Percentiles rank a stretch among this genome's conserved stretches.
Conservation (phyloP, 2,797 vertebrate species). For the Channa striata region DNA sequence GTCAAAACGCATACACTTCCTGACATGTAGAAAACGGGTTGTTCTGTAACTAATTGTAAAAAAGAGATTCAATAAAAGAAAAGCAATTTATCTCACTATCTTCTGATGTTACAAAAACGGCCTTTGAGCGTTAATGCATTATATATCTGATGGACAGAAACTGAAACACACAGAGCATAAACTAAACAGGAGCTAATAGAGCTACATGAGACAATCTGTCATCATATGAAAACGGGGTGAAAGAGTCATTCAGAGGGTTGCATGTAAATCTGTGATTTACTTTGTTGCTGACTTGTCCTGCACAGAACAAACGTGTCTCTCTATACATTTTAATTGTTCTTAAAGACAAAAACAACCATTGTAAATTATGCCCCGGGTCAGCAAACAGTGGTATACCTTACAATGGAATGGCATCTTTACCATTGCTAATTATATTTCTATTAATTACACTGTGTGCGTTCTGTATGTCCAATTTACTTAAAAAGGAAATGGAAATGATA, state of each 20-base stretch:
- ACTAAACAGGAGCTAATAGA: constrained; percentile 54
- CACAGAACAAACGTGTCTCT: constrained; percentile 38
- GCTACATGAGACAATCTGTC: constrained; percentile 61
- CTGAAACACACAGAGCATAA: constrained; percentile 34
- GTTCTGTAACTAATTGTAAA: constrained; percentile 13
- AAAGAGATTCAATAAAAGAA: constrained; percentile 35
- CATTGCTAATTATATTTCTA: constrained; percentile 31
- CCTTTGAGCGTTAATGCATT: constrained; percentile 22
- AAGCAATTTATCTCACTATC: constrained; percentile 23
- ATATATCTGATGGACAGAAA: constrained; percentile 31
- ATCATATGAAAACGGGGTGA: constrained; percentile 56
- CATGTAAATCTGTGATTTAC: constrained; percentile 57
- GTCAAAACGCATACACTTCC: constrained; percentile 36
- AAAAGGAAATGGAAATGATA: background rate
- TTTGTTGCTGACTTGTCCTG: constrained; percentile 51
- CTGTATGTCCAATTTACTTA: constrained; percentile 1
- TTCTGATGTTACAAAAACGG: constrained; percentile 18
- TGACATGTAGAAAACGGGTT: constrained; percentile 35
- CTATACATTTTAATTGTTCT: constrained; percentile 66
- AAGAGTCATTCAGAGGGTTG: constrained; percentile 55
- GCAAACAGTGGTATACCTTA: constrained; percentile 37
- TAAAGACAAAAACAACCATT: constrained; percentile 51
- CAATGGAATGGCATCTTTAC: constrained; percentile 46
- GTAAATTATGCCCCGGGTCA: constrained; percentile 48
- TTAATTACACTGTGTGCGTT: constrained; percentile 21